Conservation (phyloP, 2,888 invertebrate genomes). For the Spilarctia lutea region DNA sequence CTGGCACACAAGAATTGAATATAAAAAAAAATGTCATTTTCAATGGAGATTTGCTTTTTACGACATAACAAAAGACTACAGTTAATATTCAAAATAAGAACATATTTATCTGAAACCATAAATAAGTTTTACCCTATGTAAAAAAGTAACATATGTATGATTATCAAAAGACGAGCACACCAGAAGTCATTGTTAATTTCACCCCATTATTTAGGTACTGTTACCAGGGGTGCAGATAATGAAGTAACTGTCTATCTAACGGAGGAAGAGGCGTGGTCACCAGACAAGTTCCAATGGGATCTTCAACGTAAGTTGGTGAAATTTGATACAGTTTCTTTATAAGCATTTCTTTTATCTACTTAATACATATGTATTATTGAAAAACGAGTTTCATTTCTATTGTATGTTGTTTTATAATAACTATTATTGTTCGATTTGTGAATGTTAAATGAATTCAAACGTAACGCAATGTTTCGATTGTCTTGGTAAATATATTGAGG, state of each 20-base stretch:
- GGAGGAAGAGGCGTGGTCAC: conserved; percentile 82
- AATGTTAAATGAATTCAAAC: not conserved
- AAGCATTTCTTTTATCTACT: conserved; percentile 38
- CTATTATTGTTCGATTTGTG: not conserved
- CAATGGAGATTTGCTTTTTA: not conserved
- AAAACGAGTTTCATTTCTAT: conserved; percentile 7
- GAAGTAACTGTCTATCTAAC: conserved; percentile 70
- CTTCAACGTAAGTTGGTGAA: conserved; percentile 62
- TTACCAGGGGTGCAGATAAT: conserved; percentile 64
- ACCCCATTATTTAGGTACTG: conserved; percentile 49
- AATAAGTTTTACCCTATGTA: not conserved
- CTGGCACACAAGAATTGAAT: not conserved
- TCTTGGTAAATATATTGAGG: not conserved
- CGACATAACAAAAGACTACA: not conserved
- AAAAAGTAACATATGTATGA: conserved; percentile 20
- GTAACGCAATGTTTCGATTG: not conserved
- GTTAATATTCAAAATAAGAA: not conserved
- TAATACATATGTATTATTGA: not conserved
- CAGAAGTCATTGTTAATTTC: conserved; percentile 35
- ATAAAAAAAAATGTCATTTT: not conserved
- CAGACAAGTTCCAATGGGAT: conserved; percentile 75
- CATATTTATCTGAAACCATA: not conserved
- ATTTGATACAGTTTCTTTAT: conserved; percentile 65
- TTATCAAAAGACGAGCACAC: conserved; percentile 17
- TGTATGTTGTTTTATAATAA: not conserved